These are phyloP conservation scores for Caenorhabditis uteleia DNA, from an alignment of 2,888 invertebrate species.

Conservation along the genomic window DNA sequence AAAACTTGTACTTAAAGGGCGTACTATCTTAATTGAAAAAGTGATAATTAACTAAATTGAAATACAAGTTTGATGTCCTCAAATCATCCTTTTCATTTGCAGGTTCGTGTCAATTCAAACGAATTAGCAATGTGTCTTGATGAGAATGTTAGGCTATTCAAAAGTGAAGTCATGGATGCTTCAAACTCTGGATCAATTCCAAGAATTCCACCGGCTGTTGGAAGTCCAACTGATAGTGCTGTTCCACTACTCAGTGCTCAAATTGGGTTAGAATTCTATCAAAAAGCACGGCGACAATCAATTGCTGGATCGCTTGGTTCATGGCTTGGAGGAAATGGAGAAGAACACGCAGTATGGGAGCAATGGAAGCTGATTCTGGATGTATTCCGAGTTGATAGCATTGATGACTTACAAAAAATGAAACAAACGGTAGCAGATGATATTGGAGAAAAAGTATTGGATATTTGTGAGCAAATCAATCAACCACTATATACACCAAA, in stretches of 20 bases:
- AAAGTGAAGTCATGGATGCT: constrained; percentile 46
- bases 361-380: constrained; percentile 94
- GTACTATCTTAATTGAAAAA: too few relatives aligned
- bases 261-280: constrained; percentile 62
- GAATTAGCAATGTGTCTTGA: constrained; percentile 57
- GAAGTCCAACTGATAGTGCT: constrained; percentile 44
- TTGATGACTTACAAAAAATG: constrained; percentile 81
- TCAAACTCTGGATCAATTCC: constrained; percentile 29
- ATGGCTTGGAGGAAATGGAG: constrained; percentile 2
- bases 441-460: constrained; percentile 88
- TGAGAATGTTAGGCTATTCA: constrained; percentile 56
- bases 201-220: constrained; percentile 25
- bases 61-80: too few relatives aligned
- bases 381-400: constrained; percentile 79
- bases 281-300: constrained; percentile 24
- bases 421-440: constrained; percentile 77
- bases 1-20: too few relatives aligned
- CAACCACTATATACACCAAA: constrained; percentile 93
- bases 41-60: too few relatives aligned
- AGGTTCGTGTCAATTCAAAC: constrained; percentile 64
- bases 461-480: constrained; percentile 93
- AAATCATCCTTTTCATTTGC: too few relatives aligned
- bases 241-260: constrained; percentile 53
- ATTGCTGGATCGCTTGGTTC: constrained; percentile 16
- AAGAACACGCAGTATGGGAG: constrained; percentile 94